phyloP scores from a whole-genome alignment of 2,888 invertebrate species.

The Mylabris sibirica region DNA sequence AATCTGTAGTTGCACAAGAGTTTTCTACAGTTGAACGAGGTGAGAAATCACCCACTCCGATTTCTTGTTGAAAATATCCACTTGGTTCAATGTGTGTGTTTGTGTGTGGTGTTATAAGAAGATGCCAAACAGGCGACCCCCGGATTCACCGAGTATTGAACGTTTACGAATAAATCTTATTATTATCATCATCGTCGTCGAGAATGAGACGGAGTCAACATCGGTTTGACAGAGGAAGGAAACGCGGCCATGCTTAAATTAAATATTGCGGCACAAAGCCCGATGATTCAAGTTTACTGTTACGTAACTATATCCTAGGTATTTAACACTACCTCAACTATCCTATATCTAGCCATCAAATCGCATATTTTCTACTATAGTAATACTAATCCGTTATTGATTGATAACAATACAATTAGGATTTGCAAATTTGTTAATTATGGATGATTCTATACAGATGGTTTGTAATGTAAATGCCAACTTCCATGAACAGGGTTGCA shows the following conservation, averaged over 20 bases:
- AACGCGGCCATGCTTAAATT: conserved; percentile 58
- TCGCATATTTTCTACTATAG: not conserved
- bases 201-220: conserved; percentile 60
- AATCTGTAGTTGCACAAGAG: conserved; percentile 23
- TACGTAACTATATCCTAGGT: conserved; percentile 32
- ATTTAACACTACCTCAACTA: not conserved
- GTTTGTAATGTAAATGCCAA: conserved; percentile 30
- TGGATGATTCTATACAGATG: not conserved
- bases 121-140: conserved; percentile 54
- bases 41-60: not conserved
- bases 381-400: not conserved
- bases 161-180: conserved; percentile 59
- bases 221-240: conserved; percentile 55
- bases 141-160: conserved; percentile 57
- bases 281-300: conserved; percentile 40
- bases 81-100: not conserved
- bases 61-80: not conserved
- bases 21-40: not conserved
- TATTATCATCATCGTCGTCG: conserved; percentile 45
- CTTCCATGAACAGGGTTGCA: conserved; percentile 31
- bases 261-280: conserved; percentile 55
- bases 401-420: not conserved
- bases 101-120: conserved; percentile 48
- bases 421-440: not conserved
- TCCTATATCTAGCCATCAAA: not conserved